A percentile compares a stretch with the other conserved stretches of the same genome.
These are phyloP conservation scores for Periphyllus acericola DNA, from an alignment of 2,888 invertebrate species.

Conservation along the genomic window DNA sequence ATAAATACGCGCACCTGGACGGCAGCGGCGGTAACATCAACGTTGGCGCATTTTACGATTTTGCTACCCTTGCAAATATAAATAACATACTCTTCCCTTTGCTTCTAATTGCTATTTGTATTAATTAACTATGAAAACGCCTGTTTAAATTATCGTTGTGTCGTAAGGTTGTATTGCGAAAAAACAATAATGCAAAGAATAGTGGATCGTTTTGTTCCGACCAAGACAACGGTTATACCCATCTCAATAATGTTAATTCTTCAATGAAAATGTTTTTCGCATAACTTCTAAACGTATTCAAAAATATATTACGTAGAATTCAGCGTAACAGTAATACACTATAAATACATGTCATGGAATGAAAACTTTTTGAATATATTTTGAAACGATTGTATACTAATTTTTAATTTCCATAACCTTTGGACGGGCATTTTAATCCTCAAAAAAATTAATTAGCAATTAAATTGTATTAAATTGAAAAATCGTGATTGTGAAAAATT, in stretches of 20 bases:
- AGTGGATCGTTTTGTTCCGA: too few species aligned
- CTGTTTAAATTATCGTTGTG: neutral
- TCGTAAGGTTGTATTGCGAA: neutral
- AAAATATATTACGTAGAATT: neutral
- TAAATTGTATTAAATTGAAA: slow-evolving; percentile 8
- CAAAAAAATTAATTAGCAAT: slow-evolving; percentile 7
- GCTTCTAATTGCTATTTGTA: neutral
- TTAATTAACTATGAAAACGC: neutral
- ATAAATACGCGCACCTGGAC: neutral
- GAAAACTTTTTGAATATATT: neutral
- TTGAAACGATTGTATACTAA: neutral
- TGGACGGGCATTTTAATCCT: neutral
- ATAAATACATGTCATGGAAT: neutral
- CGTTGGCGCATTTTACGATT: neutral
- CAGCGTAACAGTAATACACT: neutral
- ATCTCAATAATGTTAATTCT: too few species aligned
- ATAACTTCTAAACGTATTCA: neutral
- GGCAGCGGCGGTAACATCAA: neutral
- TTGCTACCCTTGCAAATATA: neutral
- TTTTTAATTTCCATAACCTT: slow-evolving; percentile 21
- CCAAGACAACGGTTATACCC: too few species aligned
- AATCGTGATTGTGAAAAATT: neutral
- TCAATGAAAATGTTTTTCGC: neutral
- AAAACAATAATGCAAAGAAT: too few species aligned
- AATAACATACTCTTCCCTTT: neutral